phyloP scores from a whole-genome alignment of 1,140 invertebrate genomes.

The Micrasema longulum region DNA sequence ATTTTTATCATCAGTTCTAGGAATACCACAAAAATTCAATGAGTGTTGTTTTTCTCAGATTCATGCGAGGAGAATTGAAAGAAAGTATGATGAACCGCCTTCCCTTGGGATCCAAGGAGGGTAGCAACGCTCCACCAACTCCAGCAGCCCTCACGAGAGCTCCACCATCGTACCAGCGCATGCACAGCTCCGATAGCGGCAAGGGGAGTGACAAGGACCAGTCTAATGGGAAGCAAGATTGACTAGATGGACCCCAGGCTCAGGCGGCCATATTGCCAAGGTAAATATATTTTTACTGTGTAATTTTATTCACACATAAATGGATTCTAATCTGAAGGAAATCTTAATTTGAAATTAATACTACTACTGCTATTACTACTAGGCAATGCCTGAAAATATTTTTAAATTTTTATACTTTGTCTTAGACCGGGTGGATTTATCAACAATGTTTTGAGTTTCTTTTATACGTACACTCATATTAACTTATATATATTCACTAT shows the following conservation, averaged over 20 bases:
- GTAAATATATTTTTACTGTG: conserved; percentile 57
- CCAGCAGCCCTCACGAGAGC: conserved; percentile 72
- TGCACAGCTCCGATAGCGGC: conserved; percentile 84
- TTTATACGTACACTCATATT: too few relatives aligned
- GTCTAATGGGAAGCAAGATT: conserved; percentile 64
- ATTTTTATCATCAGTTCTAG: too few relatives aligned
- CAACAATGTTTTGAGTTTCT: too few relatives aligned
- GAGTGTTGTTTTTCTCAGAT: conserved; percentile 71
- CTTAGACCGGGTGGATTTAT: too few relatives aligned
- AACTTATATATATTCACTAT: too few relatives aligned
- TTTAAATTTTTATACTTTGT: too few relatives aligned
- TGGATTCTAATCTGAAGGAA: too few relatives aligned
- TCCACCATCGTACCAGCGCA: conserved; percentile 82
- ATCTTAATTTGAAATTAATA: too few relatives aligned
- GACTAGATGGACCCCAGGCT: conserved; percentile 77
- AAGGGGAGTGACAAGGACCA: conserved; percentile 79
- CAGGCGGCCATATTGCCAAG: conserved; percentile 66
- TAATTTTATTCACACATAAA: not conserved
- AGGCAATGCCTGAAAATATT: too few relatives aligned
- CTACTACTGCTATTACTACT: too few relatives aligned
- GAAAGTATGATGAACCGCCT: conserved; percentile 62
- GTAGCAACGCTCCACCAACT: conserved; percentile 75
- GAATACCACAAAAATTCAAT: too few relatives aligned
- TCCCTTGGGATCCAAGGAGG: conserved; percentile 63
- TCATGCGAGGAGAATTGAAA: conserved; percentile 83